phyloP scores from a whole-genome alignment of 2,797 vertebrate genomes.

The Heteromormyrus szaboi region DNA sequence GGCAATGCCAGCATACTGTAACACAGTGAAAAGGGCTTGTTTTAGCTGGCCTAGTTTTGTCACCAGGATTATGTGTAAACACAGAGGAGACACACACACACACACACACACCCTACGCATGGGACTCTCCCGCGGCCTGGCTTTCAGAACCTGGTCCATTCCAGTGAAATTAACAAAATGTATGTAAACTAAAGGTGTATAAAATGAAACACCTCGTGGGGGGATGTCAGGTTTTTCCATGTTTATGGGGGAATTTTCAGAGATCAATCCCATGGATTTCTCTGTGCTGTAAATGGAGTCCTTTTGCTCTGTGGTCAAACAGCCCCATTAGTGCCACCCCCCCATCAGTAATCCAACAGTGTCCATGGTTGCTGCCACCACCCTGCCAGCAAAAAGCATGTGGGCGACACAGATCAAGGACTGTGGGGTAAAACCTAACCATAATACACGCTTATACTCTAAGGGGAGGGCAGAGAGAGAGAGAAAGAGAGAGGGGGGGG shows the following conservation, averaged over 20 bases:
- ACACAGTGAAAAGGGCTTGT: background rate
- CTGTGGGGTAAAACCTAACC: background rate
- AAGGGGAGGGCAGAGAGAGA: background rate
- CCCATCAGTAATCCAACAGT: background rate
- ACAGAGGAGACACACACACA: background rate
- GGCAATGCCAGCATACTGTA: background rate
- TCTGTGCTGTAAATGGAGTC: background rate
- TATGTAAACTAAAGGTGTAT: background rate
- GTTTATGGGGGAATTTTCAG: background rate
- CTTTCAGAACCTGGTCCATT: background rate
- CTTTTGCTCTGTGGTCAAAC: background rate
- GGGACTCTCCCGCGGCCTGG: background rate
- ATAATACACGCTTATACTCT: background rate
- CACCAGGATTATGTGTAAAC: background rate
- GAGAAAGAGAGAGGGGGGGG: background rate
- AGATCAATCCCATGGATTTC: background rate
- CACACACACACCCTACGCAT: background rate
- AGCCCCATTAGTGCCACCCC: background rate
- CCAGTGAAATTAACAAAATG: background rate
- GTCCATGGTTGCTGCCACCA: background rate
- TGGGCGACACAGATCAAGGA: background rate
- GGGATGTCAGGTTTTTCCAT: background rate
- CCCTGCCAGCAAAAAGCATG: background rate
- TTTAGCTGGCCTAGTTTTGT: background rate
- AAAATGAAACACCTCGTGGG: background rate